Evolutionary conservation across 2,113 vertebrate species (phyloP), one percentile per base, ranked within the genome.

Genomic region (Sterna hirundo): DNA sequence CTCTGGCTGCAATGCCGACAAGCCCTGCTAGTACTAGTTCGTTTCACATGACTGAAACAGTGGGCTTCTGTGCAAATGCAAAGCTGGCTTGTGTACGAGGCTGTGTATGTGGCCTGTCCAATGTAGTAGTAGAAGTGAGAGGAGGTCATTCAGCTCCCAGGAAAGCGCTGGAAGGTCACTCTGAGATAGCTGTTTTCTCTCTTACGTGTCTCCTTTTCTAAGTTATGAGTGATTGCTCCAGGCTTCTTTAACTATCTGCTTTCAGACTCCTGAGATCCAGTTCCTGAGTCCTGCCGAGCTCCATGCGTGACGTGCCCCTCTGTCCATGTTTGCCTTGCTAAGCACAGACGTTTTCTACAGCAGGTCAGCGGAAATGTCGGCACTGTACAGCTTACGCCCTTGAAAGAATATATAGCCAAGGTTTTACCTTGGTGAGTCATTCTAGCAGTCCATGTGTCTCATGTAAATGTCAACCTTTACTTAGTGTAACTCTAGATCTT

Each of bases 381-480:
- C 82, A 88, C 89, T 62, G 71, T 40, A 64, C 23, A 51, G 57
- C 81, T 93, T 68, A 58, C 21, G 57, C 85, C 97, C 98, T 98
- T 98, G 98, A 97, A 94, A 96, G 93, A 97, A 83, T 85, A 96
- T 91, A 89, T 90, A 97, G 96, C 88, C 72, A 30, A 93, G 89
- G 79, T 90, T 97, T 97, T 98, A 97, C 96, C 97, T 97, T 96
- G 90, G 94, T 94, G 95, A 97, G 90, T 96, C 96, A 97, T 82
- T 88, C 90, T 78, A 91, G 96, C 84, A 90, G 95, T 57, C 96
- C 96, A 38, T 89, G 86, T 85, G 96, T 94, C 96, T 97, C 97
- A 69, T 97, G 97, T 98, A 98, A 98, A 98, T 98, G 97, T 98
- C 98, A 98, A 7, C 97, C 98, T 98, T 98, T 98, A 97, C 98